These are phyloP conservation scores for Lordiphosa mommai DNA, from an alignment of 1,140 invertebrate genomes.

Conservation along the genomic window DNA sequence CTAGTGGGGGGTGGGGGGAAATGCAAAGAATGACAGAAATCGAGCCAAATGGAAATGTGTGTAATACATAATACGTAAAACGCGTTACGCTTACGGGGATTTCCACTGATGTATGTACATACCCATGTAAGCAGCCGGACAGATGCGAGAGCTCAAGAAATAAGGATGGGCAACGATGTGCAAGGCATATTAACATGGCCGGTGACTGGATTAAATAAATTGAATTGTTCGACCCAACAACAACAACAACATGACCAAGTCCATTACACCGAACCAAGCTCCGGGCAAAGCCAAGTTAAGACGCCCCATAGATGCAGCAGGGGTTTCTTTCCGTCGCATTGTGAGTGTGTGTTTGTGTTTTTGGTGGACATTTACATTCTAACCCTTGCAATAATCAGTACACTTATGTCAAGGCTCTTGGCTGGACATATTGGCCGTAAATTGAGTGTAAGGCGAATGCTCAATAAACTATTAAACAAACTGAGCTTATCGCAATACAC, in stretches of 20 bases:
- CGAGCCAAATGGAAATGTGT: constrained; percentile 17
- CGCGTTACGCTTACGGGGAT: constrained; percentile 5
- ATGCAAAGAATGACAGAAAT: background rate
- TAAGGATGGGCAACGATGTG: background rate
- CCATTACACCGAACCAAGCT: constrained; percentile 38
- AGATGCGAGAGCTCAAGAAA: too few species aligned
- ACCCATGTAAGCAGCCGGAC: too few species aligned
- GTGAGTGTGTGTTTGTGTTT: constrained; percentile 4
- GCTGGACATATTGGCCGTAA: too few species aligned
- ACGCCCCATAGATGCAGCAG: too few species aligned
- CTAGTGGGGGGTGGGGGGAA: background rate
- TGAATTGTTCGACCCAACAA: constrained; percentile 54
- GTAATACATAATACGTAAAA: constrained; percentile 4
- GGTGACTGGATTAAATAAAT: constrained; percentile 65
- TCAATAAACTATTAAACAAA: too few species aligned
- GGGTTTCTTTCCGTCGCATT: background rate
- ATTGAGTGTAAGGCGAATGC: too few species aligned
- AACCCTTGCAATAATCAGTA: too few species aligned
- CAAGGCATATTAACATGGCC: constrained; percentile 55
- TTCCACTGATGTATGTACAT: constrained; percentile 11
- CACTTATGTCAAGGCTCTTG: too few species aligned
- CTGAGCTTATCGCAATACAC: too few species aligned
- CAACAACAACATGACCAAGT: constrained; percentile 30
- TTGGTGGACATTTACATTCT: too few species aligned
- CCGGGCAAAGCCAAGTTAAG: too few species aligned